A percentile compares a stretch with the other conserved stretches of the same genome.
Evolutionary conservation across 2,113 vertebrate genomes (phyloP).

Genomic region (Lutjanus erythropterus): DNA sequence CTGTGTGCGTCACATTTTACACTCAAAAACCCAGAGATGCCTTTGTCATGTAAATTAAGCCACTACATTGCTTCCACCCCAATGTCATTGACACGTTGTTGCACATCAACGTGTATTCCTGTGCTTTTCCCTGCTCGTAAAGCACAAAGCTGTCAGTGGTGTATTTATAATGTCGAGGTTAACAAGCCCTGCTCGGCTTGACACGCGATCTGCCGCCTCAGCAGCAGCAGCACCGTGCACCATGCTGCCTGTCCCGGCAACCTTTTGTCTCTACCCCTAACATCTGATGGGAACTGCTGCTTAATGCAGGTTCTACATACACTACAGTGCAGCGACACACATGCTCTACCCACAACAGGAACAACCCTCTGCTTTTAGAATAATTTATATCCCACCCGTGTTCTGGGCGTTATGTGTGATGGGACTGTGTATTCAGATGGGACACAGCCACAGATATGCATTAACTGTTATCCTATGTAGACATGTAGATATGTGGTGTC

Average conservation of each 20-base stretch:
- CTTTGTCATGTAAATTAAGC: slow-evolving; percentile 28
- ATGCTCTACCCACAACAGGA: slow-evolving; percentile 31
- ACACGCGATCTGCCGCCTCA: slow-evolving; percentile 67
- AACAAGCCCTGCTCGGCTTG: slow-evolving; percentile 64
- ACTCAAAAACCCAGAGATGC: background rate
- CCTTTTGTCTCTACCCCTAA: slow-evolving; percentile 68
- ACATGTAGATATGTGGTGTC: slow-evolving; percentile 36
- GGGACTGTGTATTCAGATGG: slow-evolving; percentile 47
- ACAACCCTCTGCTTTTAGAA: slow-evolving; percentile 61
- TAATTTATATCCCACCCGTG: slow-evolving; percentile 61
- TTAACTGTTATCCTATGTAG: slow-evolving; percentile 34
- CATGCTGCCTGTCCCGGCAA: slow-evolving; percentile 56
- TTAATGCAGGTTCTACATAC: slow-evolving; percentile 40
- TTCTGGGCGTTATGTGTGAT: slow-evolving; percentile 31
- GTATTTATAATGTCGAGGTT: slow-evolving; percentile 72
- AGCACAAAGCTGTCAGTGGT: slow-evolving; percentile 57
- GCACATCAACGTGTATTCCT: slow-evolving; percentile 47
- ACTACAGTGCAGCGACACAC: slow-evolving; percentile 8
- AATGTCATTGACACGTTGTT: slow-evolving; percentile 50
- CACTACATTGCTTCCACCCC: slow-evolving; percentile 33
- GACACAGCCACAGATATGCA: slow-evolving; percentile 42
- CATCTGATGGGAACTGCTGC: slow-evolving; percentile 47
- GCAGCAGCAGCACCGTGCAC: slow-evolving; percentile 50
- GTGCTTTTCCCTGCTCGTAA: slow-evolving; percentile 18
- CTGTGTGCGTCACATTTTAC: slow-evolving; percentile 63